Percentiles rank a stretch among this genome's conserved stretches.
phyloP scores from a whole-genome alignment of 2,113 vertebrate genomes.

The Heterotilapia buettikoferi region DNA sequence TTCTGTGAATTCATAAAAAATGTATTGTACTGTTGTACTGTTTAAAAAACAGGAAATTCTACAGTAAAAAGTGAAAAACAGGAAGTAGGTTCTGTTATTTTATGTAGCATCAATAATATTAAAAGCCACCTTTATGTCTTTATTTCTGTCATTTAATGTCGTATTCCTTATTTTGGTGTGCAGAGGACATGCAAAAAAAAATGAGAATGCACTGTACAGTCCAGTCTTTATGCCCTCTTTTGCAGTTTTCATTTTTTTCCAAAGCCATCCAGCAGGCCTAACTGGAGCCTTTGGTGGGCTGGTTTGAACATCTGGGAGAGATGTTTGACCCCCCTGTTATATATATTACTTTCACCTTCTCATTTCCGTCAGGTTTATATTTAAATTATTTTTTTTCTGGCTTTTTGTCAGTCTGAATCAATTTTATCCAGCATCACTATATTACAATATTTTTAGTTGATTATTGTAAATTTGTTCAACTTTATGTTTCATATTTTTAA shows the following conservation, averaged over 20 bases:
- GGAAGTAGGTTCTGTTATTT: not conserved
- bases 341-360: rapidly evolving
- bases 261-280: not conserved
- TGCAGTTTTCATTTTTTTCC: not conserved
- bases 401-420: rapidly evolving
- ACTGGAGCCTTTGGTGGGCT: not conserved
- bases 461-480: not conserved
- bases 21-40: not conserved
- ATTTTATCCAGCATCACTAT: not conserved
- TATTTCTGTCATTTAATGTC: not conserved
- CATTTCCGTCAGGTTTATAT: rapidly evolving
- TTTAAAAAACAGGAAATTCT: not conserved
- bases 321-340: not conserved
- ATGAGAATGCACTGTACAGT: not conserved
- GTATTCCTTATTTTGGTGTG: not conserved
- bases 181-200: not conserved
- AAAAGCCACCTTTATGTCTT: not conserved
- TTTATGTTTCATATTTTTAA: not conserved
- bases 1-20: not conserved
- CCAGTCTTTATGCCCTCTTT: not conserved
- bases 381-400: rapidly evolving
- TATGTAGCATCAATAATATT: not conserved
- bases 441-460: not conserved
- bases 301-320: not conserved
- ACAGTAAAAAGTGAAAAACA: not conserved